Percentiles rank a stretch among this genome's conserved stretches.
phyloP scores from a whole-genome alignment of 2,888 invertebrate genomes.

The Cantharis rufa region DNA sequence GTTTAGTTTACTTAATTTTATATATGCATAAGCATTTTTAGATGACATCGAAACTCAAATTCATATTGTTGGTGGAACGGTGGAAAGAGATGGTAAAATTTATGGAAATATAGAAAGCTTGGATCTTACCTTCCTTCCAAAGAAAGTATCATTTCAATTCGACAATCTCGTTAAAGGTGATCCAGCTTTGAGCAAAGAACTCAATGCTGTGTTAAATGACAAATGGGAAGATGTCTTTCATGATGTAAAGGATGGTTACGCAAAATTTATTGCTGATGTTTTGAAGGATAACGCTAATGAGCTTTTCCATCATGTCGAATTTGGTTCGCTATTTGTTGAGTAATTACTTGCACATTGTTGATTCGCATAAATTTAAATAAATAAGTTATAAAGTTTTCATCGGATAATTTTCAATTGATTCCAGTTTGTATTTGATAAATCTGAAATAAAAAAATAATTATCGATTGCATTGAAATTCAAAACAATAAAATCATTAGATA shows the following conservation, averaged over 20 bases:
- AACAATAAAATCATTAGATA: no score
- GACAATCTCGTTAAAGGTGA: slow-evolving; percentile 54
- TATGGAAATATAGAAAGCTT: background rate
- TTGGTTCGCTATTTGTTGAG: background rate
- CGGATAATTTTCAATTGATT: no score
- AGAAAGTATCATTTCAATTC: background rate
- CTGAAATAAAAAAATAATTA: no score
- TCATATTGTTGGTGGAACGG: slow-evolving; percentile 63
- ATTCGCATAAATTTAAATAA: no score
- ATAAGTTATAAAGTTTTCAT: no score
- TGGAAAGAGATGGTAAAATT: slow-evolving; percentile 37
- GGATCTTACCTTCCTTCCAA: background rate
- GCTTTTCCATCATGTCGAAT: slow-evolving; percentile 63
- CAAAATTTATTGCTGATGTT: slow-evolving; percentile 67
- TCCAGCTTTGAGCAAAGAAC: slow-evolving; percentile 38
- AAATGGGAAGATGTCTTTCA: slow-evolving; percentile 21
- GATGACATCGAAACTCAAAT: background rate
- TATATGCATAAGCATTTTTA: background rate
- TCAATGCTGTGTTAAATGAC: slow-evolving; percentile 19
- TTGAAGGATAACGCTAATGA: slow-evolving; percentile 69
- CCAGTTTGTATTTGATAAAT: no score
- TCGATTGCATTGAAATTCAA: no score
- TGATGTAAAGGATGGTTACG: slow-evolving; percentile 66
- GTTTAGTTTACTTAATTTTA: background rate
- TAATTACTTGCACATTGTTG: no score